Percentiles rank a stretch among this genome's conserved stretches.
phyloP scores from a whole-genome alignment of 2,113 vertebrate species.

The Bubalus kerabau region DNA sequence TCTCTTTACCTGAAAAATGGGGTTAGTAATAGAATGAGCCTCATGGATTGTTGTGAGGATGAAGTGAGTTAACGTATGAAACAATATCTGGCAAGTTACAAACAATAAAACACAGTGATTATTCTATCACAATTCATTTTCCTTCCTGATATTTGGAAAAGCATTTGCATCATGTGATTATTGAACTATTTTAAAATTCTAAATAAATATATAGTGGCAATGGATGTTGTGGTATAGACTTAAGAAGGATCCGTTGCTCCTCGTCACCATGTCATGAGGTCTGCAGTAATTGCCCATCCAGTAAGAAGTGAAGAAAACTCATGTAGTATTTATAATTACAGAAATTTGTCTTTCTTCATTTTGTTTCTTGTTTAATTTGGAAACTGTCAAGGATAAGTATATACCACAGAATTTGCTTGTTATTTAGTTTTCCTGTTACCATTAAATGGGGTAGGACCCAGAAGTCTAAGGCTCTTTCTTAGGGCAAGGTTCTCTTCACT shows the following conservation, averaged over 20 bases:
- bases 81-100: neutral
- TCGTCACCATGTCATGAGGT: neutral
- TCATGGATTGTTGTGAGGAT: neutral
- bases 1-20: neutral
- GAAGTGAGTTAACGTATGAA: neutral
- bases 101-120: neutral
- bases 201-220: neutral
- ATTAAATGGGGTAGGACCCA: neutral
- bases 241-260: neutral
- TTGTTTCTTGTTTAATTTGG: neutral
- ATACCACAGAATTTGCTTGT: neutral
- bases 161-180: neutral
- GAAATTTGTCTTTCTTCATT: neutral
- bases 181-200: neutral
- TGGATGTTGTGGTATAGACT: neutral
- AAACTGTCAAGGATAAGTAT: neutral
- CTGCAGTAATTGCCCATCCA: neutral
- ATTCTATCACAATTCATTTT: neutral
- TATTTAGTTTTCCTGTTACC: neutral
- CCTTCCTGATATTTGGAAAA: neutral
- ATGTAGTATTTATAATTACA: neutral
- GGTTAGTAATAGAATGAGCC: neutral
- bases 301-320: neutral
- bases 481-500: neutral
- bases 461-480: neutral